Conservation (phyloP, 2,113 vertebrate genomes). For the Pseudorhombus dupliciocellatus region DNA sequence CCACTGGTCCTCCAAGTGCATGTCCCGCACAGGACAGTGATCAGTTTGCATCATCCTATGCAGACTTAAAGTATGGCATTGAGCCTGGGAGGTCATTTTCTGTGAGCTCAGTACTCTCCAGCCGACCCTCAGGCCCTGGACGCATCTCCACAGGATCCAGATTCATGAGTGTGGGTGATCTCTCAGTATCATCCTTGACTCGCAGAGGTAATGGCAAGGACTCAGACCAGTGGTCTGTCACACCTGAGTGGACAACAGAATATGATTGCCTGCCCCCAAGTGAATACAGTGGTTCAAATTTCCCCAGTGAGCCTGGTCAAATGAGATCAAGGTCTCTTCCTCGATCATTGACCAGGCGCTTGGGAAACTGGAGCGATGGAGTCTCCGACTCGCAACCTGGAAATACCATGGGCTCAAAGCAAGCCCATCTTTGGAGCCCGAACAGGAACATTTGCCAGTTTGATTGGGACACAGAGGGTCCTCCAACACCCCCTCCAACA, state of each 20-base stretch:
- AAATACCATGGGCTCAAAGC: constrained; percentile 17
- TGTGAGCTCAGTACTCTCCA: constrained; percentile 78
- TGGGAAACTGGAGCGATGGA: constrained; percentile 61
- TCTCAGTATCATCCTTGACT: constrained; percentile 45
- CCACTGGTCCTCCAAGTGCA: constrained; percentile 52
- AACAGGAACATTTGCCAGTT: constrained; percentile 50
- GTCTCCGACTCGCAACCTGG: background rate
- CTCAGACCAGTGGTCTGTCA: constrained; percentile 29
- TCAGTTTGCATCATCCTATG: constrained; percentile 61
- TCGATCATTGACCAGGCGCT: constrained; percentile 60
- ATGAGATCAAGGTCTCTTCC: constrained; percentile 70
- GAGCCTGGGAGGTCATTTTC: constrained; percentile 74
- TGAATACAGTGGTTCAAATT: constrained; percentile 6
- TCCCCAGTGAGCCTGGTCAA: constrained; percentile 43
- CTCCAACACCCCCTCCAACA: constrained; percentile 78
- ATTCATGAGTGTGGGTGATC: constrained; percentile 73
- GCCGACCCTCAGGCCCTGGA: constrained; percentile 74
- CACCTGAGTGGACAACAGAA: constrained; percentile 21
- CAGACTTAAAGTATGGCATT: constrained; percentile 81
- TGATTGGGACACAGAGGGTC: constrained; percentile 63
- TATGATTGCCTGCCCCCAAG: background rate
- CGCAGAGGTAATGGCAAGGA: constrained; percentile 26
- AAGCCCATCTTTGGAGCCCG: constrained; percentile 34
- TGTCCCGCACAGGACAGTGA: constrained; percentile 32
- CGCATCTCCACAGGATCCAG: constrained; percentile 79